A percentile compares a stretch with the other conserved stretches of the same genome.
These are phyloP conservation scores for Galerucella nymphaeae DNA, from an alignment of 2,888 invertebrate species.

Conservation along the genomic window DNA sequence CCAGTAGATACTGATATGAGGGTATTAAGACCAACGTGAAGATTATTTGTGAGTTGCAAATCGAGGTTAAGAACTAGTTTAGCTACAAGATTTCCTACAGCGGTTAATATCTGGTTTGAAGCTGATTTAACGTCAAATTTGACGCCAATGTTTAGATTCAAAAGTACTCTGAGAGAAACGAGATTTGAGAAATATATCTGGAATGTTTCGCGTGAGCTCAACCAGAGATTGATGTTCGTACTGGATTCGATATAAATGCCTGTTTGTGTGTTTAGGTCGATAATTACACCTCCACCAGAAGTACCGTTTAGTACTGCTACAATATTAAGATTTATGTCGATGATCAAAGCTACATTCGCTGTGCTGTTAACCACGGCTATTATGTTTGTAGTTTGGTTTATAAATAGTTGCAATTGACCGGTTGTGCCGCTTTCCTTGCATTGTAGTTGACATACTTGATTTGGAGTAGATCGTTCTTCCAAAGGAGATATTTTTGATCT, in stretches of 20 bases:
- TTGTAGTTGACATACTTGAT: conserved; percentile 23
- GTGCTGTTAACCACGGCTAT: conserved; percentile 42
- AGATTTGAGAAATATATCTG: conserved; percentile 39
- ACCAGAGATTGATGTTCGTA: conserved; percentile 34
- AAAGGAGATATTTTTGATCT: conserved; percentile 35
- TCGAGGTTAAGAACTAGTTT: conserved; percentile 31
- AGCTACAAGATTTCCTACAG: conserved; percentile 31
- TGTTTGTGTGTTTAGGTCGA: conserved; percentile 37
- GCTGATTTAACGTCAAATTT: conserved; percentile 36
- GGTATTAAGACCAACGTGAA: conserved; percentile 30
- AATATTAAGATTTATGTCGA: conserved; percentile 41
- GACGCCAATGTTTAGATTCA: conserved; percentile 37
- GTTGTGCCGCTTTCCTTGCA: neutral
- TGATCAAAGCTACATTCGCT: conserved; percentile 41
- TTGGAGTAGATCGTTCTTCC: conserved; percentile 22
- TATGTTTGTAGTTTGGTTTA: conserved; percentile 38
- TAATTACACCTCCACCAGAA: conserved; percentile 39
- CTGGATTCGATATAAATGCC: conserved; percentile 43
- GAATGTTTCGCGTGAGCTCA: conserved; percentile 32
- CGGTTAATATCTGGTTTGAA: conserved; percentile 21
- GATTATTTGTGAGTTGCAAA: conserved; percentile 22
- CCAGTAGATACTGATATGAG: conserved; percentile 29
- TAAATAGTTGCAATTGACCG: conserved; percentile 33
- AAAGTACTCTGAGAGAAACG: conserved; percentile 34
- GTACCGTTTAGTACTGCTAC: conserved; percentile 42